phyloP scores from a whole-genome alignment of 2,797 vertebrate genomes.

The Onychomys leucogaster region DNA sequence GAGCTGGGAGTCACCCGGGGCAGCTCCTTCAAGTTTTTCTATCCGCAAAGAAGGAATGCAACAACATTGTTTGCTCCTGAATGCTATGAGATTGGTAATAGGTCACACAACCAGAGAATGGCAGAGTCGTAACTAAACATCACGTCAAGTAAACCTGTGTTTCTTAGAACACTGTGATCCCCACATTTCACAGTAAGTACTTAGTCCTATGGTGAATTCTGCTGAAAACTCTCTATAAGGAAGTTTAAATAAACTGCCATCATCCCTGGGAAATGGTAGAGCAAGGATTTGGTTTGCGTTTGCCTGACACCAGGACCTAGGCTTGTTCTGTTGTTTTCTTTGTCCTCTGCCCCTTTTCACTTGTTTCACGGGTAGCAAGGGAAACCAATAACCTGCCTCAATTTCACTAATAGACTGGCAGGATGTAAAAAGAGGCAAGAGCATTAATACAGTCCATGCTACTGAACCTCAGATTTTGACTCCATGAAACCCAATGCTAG shows the following conservation, averaged over 20 bases:
- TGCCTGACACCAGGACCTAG: too few species aligned
- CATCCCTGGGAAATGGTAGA: not conserved
- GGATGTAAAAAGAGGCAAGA: not conserved
- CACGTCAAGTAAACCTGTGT: not conserved
- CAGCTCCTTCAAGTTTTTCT: not conserved
- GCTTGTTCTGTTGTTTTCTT: not conserved
- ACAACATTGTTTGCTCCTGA: not conserved
- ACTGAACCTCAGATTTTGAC: not conserved
- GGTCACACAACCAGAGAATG: not conserved
- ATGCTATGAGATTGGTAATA: not conserved
- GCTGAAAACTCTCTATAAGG: not conserved
- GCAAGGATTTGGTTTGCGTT: not conserved
- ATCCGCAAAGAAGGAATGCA: not conserved
- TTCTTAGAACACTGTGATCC: not conserved
- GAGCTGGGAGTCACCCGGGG: not conserved
- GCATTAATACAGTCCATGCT: not conserved
- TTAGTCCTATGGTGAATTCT: conserved; percentile 4
- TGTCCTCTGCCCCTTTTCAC: not conserved
- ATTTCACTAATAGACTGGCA: not conserved
- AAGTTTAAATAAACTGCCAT: not conserved
- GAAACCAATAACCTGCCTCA: not conserved
- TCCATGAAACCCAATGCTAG: conserved; percentile 32
- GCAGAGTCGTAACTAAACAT: not conserved
- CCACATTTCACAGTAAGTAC: not conserved
- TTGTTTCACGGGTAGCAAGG: not conserved